Evolutionary conservation across 2,113 vertebrate species (phyloP).

Genomic region (Nesoenas mayeri): DNA sequence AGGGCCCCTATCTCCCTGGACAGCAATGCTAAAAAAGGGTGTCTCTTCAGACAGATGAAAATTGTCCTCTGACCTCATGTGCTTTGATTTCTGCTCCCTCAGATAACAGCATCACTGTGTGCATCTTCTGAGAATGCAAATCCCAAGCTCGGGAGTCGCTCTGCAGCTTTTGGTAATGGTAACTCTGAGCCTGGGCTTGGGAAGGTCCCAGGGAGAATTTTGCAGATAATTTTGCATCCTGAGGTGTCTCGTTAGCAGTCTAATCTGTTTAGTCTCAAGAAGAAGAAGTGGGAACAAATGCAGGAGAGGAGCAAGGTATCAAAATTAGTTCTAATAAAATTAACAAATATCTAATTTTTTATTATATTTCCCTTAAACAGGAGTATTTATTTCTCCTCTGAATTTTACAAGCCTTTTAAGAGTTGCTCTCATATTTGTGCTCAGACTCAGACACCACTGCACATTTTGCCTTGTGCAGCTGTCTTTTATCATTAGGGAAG

Average conservation of each 20-base stretch:
- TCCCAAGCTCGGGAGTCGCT: neutral
- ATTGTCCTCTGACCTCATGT: neutral
- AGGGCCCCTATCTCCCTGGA: neutral
- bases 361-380: neutral
- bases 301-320: neutral
- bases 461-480: neutral
- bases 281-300: neutral
- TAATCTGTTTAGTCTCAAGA: neutral
- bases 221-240: constrained; percentile 2
- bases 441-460: neutral
- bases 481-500: neutral
- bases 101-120: neutral
- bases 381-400: constrained; percentile 1
- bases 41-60: neutral
- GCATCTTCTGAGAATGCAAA: neutral
- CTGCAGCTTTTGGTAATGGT: neutral
- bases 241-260: neutral
- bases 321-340: constrained; percentile 16
- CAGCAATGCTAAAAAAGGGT: neutral
- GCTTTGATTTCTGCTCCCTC: neutral
- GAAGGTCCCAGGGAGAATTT: neutral
- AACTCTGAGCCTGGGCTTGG: neutral
- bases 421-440: neutral
- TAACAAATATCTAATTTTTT: constrained; percentile 10
- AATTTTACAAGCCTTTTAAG: constrained; percentile 20